Base-by-base conservation (phyloP, 2,888 invertebrate genomes). In the Diplolepis rosae region DNA sequence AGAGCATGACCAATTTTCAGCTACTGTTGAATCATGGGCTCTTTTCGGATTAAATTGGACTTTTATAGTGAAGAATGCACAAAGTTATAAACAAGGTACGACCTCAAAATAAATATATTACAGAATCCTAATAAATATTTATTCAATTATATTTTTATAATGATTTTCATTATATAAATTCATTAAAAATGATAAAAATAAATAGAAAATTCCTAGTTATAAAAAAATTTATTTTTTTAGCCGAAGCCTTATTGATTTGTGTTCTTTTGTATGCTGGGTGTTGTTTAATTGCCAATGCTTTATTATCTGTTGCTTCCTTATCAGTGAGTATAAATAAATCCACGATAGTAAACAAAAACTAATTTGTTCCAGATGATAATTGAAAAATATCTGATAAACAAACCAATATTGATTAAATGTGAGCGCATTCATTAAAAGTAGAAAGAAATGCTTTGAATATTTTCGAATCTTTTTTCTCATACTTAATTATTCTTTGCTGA, bases 41-140 rank as follows among this genome's bases (percentile, higher is more conserved):
- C 71, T 87, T 2, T 69, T 88, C 6, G 88, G 88, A 11, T 77
- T 87, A 11, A 85, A 87, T 71, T 88, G 88, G 88, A 81, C 83
- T 22, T 83, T 82, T 28, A 69, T 83, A 4, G 65, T 88, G 35
- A 81, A 77, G 66, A 80, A 77, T 66, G 75, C 79, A 2, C 79
- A 81, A 50, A 56, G 82, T 28, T 51, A 70, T 13, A 68, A 45
- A 18, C 69, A 74, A 70, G 71, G 75, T 79, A 11, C 68, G 61
- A n/a, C n/a, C n/a, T n/a, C n/a, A n/a, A 51, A 15, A 54, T 52
- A 32, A 9, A 32, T 9, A 22, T 18, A 18, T 18, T 48, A 7
- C 4, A 48, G n/a, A 48, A 48, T 48, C 7, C 9, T 39, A 13
- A 6, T 39, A 39, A n/a, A n/a, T n/a, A n/a, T n/a, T n/a, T n/a